phyloP scores from a whole-genome alignment of 2,888 invertebrate genomes.

The Onthophagus sagittarius region DNA sequence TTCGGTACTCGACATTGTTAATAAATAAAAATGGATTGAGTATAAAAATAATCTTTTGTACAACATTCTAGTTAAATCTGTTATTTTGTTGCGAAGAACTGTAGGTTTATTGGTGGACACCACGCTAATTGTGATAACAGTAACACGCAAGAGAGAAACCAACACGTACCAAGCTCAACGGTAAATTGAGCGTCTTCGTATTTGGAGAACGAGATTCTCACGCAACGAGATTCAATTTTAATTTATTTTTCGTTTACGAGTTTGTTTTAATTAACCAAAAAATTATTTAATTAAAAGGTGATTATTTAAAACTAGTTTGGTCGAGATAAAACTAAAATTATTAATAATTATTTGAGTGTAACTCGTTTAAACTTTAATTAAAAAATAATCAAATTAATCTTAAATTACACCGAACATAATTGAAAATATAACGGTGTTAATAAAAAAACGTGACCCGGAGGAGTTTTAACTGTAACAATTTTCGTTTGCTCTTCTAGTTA shows the following conservation, averaged over 20 bases:
- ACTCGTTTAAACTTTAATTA: too few relatives aligned
- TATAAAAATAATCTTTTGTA: neutral
- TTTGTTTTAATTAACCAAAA: neutral
- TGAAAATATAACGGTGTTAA: too few relatives aligned
- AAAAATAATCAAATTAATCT: too few relatives aligned
- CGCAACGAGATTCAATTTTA: neutral
- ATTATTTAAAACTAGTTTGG: neutral
- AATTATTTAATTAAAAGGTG: neutral
- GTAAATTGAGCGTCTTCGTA: neutral
- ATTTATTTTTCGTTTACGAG: neutral
- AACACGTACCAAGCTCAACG: neutral
- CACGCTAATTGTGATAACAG: neutral
- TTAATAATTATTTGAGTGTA: too few relatives aligned
- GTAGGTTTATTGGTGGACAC: neutral
- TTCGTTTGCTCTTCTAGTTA: too few relatives aligned
- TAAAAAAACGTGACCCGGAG: too few relatives aligned
- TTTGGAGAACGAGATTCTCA: neutral
- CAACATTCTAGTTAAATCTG: neutral
- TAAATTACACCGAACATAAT: too few relatives aligned
- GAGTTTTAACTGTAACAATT: too few relatives aligned
- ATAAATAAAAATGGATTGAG: neutral
- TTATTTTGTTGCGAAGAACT: neutral
- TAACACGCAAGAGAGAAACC: neutral
- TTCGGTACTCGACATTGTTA: neutral
- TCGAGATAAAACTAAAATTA: neutral